Percentiles rank a stretch among this genome's conserved stretches.
Evolutionary conservation across 2,797 vertebrate genomes (phyloP).

Genomic region (Adelosebastes latens): DNA sequence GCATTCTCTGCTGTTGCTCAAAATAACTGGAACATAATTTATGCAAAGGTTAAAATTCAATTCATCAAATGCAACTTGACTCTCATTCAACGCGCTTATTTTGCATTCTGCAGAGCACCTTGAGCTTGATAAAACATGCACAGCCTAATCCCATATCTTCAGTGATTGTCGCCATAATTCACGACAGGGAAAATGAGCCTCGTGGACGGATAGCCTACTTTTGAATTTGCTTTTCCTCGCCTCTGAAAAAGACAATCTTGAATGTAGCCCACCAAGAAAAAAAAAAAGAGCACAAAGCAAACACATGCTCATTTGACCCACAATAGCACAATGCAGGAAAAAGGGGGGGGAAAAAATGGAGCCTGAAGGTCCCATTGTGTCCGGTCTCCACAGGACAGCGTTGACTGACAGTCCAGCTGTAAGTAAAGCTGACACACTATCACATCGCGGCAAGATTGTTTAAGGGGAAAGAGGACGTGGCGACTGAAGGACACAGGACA

Average conservation of each 20-base stretch:
- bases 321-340: conserved; percentile 66
- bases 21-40: conserved; percentile 40
- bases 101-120: conserved; percentile 54
- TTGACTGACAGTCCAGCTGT: conserved; percentile 73
- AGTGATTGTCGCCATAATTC: conserved; percentile 64
- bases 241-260: conserved; percentile 54
- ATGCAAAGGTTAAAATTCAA: conserved; percentile 54
- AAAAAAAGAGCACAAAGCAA: conserved; percentile 54
- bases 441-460: conserved; percentile 61
- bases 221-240: conserved; percentile 46
- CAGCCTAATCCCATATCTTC: conserved; percentile 63
- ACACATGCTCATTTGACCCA: conserved; percentile 70
- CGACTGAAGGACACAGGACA: conserved; percentile 70
- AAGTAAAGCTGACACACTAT: conserved; percentile 75
- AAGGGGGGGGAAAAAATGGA: conserved; percentile 29
- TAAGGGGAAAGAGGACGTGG: conserved; percentile 65
- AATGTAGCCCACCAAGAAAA: conserved; percentile 13
- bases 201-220: conserved; percentile 52
- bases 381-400: conserved; percentile 51
- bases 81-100: conserved; percentile 51
- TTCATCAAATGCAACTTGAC: conserved; percentile 59
- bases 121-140: conserved; percentile 60
- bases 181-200: conserved; percentile 55
- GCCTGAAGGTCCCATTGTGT: conserved; percentile 72
- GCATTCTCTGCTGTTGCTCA: conserved; percentile 18